Conservation (phyloP, 2,888 invertebrate species). For the Lottia gigantea region DNA sequence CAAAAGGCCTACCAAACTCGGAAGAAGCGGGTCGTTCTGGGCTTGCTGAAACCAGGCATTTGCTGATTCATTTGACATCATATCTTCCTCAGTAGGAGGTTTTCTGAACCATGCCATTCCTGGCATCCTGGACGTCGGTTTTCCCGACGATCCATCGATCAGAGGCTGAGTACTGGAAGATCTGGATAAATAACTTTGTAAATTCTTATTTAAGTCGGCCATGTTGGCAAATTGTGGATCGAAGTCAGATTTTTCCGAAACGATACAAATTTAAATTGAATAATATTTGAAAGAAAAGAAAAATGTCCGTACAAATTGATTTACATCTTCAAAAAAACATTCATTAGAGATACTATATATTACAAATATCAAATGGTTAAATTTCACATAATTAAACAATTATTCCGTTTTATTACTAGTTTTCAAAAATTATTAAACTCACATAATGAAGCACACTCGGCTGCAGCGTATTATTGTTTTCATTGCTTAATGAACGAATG, state of each 20-base stretch:
- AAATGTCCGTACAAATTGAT: too few relatives aligned
- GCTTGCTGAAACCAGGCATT: conserved; percentile 66
- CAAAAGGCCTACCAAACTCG: conserved; percentile 64
- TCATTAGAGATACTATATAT: conserved; percentile 11
- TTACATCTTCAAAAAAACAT: conserved; percentile 11
- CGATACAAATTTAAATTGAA: too few relatives aligned
- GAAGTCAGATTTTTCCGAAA: too few relatives aligned
- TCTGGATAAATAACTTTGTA: conserved; percentile 57
- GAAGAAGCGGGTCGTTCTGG: conserved; percentile 63
- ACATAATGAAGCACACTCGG: too few relatives aligned
- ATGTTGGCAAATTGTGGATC: conserved; percentile 36
- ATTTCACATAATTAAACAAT: too few relatives aligned
- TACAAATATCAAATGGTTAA: background rate
- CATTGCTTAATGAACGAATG: too few relatives aligned
- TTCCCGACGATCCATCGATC: conserved; percentile 26
- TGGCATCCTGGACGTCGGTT: conserved; percentile 22
- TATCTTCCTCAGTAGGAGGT: conserved; percentile 26
- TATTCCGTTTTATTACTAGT: too few relatives aligned
- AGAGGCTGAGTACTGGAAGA: conserved; percentile 40
- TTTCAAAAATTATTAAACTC: too few relatives aligned
- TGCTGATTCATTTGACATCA: conserved; percentile 37
- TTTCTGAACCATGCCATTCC: conserved; percentile 32
- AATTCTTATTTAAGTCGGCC: conserved; percentile 52
- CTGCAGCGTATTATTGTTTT: too few relatives aligned
- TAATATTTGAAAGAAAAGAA: too few relatives aligned